Evolutionary conservation across 2,797 vertebrate species (phyloP).

Genomic region (Acipenser transmontanus): DNA sequence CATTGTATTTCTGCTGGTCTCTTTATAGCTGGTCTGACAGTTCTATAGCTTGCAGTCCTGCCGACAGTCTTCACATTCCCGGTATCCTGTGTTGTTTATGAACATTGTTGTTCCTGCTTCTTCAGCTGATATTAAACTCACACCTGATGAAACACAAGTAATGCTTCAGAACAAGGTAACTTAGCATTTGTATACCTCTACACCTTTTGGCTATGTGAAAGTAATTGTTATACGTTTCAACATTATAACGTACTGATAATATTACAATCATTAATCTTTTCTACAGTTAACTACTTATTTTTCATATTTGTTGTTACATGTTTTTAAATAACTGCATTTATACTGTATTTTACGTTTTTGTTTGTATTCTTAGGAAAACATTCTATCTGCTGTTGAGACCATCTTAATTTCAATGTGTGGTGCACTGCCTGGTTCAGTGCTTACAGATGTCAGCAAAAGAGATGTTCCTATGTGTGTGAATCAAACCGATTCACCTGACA

Average conservation of each 20-base stretch:
- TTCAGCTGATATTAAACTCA: conserved; percentile 84
- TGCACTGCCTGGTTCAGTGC: conserved; percentile 42
- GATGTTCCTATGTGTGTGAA: not conserved
- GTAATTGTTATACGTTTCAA: too few species aligned
- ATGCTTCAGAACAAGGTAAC: conserved; percentile 86
- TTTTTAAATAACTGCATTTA: not conserved
- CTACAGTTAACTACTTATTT: not conserved
- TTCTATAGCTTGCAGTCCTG: conserved; percentile 64
- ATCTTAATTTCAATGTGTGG: conserved; percentile 80
- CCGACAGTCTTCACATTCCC: conserved; percentile 57
- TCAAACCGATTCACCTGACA: not conserved
- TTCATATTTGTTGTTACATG: not conserved
- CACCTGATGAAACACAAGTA: conserved; percentile 89
- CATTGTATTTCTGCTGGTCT: conserved; percentile 22
- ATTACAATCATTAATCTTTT: not conserved
- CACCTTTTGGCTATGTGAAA: not conserved
- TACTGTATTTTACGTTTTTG: conserved; percentile 15
- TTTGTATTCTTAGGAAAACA: conserved; percentile 65
- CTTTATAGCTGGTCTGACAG: conserved; percentile 71
- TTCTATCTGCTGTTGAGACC: conserved; percentile 76
- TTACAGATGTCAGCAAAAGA: conserved; percentile 17
- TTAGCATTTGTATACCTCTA: not conserved
- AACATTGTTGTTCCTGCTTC: conserved; percentile 72
- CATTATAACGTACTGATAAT: not conserved
- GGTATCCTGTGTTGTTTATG: conserved; percentile 77